Evolutionary conservation across 1,140 invertebrate species (phyloP), one percentile per base, ranked within the genome.

Genomic region (Zaprionus tsacasi): DNA sequence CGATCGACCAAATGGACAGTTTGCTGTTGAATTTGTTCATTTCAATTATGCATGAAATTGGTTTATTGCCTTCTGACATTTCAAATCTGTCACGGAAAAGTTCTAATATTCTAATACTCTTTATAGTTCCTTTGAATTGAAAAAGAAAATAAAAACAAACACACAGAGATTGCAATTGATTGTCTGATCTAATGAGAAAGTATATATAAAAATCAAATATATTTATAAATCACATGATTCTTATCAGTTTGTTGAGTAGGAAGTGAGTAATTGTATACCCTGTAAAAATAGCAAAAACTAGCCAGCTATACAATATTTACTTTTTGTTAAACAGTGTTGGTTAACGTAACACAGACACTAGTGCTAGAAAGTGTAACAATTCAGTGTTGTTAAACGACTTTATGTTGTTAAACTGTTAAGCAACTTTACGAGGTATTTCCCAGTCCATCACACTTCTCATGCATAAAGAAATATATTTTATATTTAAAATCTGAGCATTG

Each of bases 1-100:
- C 27, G 1, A 59, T 38, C 13, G 38, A 21, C 74, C 63, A 83
- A 75, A 89, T 76, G 73, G 72, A 43, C 48, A 78, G 60, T 70
- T 57, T 77, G 67, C 59, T 64, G 17, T 72, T 48, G 70, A 87
- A 87, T 87, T 87, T 87, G 83, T 87, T 88, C 77, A 83, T 78
- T 85, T 88, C 81, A 88, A 88, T 89, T 88, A 89, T 64, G 85
- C 85, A 81, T 77, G 72, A 88, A 88, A 88, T 85, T 76, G 67
- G 85, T 85, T 88, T 80, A 85, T 85, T 88, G 78, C 83, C 85
- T 68, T 74, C 60, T 82, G 85, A 81, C 85, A 78, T 85, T 81
- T 88, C 52, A 83, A 76, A 71, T 64, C 63, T 76, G 68, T 21
- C 21, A 21, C 21, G 21, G 21, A 70, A 76, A 45, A 58, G 27